These are phyloP conservation scores for Didymodactylos carnosus DNA, from an alignment of 2,888 invertebrate genomes.

Conservation along the genomic window DNA sequence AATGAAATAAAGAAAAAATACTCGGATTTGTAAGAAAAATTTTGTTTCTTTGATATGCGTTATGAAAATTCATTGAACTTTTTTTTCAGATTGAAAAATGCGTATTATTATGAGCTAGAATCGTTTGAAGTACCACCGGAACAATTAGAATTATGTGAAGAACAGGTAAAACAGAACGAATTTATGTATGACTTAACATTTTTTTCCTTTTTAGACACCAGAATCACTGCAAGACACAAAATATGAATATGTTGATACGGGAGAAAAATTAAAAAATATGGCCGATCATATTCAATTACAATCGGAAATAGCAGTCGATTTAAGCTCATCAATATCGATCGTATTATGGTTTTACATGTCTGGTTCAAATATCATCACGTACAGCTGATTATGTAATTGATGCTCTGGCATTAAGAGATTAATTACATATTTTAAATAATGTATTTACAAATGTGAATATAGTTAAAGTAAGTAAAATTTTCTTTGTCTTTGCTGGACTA, in stretches of 20 bases:
- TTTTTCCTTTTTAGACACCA: background rate
- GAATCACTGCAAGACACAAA: constrained; percentile 43
- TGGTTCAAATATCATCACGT: constrained; percentile 71
- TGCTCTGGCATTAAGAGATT: constrained; percentile 57
- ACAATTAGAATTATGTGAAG: background rate
- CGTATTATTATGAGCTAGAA: constrained; percentile 64
- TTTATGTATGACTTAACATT: background rate
- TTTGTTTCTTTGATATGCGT: background rate
- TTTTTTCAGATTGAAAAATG: constrained; percentile 52
- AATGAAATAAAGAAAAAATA: no score
- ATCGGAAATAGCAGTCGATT: constrained; percentile 58
- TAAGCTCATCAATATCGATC: constrained; percentile 75
- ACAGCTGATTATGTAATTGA: constrained; percentile 69
- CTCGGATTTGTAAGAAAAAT: background rate
- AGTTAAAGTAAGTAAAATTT: constrained; percentile 48
- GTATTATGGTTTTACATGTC: constrained; percentile 78
- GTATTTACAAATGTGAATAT: constrained; percentile 70
- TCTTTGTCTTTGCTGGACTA: no score
- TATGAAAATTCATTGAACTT: background rate
- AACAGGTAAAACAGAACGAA: background rate
- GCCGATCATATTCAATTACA: constrained; percentile 24
- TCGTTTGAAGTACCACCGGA: constrained; percentile 39
- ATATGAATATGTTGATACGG: constrained; percentile 48
- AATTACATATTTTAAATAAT: constrained; percentile 61
- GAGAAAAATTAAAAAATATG: constrained; percentile 46